These are phyloP conservation scores for Phalanger gymnotis DNA, from an alignment of 2,797 vertebrate species.

Conservation along the genomic window DNA sequence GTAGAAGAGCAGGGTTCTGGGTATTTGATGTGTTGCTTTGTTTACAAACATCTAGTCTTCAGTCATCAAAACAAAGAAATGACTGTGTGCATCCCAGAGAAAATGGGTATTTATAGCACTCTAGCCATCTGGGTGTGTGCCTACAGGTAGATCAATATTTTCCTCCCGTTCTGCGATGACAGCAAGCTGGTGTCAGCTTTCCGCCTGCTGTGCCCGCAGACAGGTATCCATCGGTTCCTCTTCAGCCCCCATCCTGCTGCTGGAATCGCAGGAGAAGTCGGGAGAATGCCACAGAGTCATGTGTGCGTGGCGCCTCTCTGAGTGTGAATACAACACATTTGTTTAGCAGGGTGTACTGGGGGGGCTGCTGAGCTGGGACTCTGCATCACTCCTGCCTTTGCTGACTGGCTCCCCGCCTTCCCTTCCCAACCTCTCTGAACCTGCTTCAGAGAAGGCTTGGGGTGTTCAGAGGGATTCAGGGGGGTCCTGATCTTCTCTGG, in stretches of 20 bases:
- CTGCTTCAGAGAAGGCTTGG: conserved; percentile 1
- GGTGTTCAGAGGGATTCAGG: conserved; percentile 32
- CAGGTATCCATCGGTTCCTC: not conserved
- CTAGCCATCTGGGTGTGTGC: not conserved
- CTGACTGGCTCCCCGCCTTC: not conserved
- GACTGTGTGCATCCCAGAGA: not conserved
- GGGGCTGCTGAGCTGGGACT: no score
- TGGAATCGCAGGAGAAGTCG: not conserved
- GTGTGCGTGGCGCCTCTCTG: no score
- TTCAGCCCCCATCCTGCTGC: not conserved
- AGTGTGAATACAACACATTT: no score
- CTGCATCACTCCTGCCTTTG: no score
- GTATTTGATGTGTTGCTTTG: not conserved
- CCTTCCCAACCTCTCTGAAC: not conserved
- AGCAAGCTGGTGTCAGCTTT: not conserved
- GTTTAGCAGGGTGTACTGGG: no score
- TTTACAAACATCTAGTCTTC: not conserved
- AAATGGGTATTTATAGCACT: not conserved
- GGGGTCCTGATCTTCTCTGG: conserved; percentile 18
- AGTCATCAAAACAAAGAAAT: not conserved
- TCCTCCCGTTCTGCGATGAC: not conserved
- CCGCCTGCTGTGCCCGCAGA: not conserved
- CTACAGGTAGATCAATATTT: not conserved
- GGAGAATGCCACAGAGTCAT: no score
- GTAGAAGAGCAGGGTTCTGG: not conserved